Evolutionary conservation across 2,113 vertebrate species (phyloP), one percentile per base, ranked within the genome.

Genomic region (Rattus rattus): DNA sequence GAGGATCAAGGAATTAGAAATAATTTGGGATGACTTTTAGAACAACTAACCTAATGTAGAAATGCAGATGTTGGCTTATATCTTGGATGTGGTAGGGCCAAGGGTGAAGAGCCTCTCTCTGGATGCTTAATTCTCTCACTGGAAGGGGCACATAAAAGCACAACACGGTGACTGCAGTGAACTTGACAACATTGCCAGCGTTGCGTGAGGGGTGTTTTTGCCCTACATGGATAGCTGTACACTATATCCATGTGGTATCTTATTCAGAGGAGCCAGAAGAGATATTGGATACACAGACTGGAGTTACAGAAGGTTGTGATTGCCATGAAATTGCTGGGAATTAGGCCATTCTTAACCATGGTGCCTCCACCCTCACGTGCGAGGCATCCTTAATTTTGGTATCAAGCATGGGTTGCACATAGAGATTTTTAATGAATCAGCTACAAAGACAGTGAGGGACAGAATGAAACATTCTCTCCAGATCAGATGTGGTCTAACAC

Each of bases 1-100:
- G 92, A 95, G n/a, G 75, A 36, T 93, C 47, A 88, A 88, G 77
- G 19, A n/a, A n/a, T n/a, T 67, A 39, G 17, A 89, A 92, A 91
- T 92, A 83, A 92, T 87, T 39, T 83, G 88, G 89, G 76, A 63
- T 47, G 91, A 65, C 72, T 77, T 61, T 86, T 5, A 88, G 87
- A 61, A 47, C 63, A 90, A 79, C 28, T 2, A 80, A 12, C 20
- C 26, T 70, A 52, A 63, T 85, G 28, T 26, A 43, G 30, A 20
- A 88, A 16, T 33, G 0, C 28, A 22, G 24, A 43, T 11, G 63
- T 97, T 92, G 70, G 33, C 24, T 80, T 92, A 54, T 83, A 69
- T 69, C 67, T 77, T 72, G 63, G 56, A 61, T 70, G 90, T 77
- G 76, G 11, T 43, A n/a, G n/a, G n/a, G n/a, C n/a, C n/a, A n/a